phyloP scores from a whole-genome alignment of 2,888 invertebrate species.

The Morpho achilles region DNA sequence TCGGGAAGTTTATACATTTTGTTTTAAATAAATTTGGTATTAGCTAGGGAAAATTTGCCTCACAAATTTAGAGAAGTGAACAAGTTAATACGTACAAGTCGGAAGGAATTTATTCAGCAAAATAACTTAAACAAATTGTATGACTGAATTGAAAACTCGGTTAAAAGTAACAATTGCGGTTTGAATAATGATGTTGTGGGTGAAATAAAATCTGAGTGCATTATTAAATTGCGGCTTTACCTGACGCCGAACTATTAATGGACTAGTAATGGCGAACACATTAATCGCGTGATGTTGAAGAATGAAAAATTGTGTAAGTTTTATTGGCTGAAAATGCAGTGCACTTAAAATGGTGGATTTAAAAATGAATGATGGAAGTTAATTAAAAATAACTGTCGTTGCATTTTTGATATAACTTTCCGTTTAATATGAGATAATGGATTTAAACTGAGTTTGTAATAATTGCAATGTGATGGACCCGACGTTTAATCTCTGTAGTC shows the following conservation, averaged over 20 bases:
- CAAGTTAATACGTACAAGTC: too few species aligned
- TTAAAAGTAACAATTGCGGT: not conserved
- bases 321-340: conserved; percentile 20
- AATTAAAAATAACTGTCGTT: not conserved
- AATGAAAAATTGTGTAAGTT: conserved; percentile 25
- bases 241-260: conserved; percentile 23
- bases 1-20: too few species aligned
- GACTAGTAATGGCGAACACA: conserved; percentile 22
- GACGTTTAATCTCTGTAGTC: too few species aligned
- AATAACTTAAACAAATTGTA: too few species aligned
- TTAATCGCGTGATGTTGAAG: conserved; percentile 25
- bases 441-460: too few species aligned
- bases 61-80: too few species aligned
- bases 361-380: conserved; percentile 10
- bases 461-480: too few species aligned
- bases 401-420: not conserved
- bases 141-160: too few species aligned
- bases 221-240: conserved; percentile 24
- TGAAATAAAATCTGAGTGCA: conserved; percentile 11
- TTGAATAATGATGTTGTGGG: not conserved
- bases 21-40: too few species aligned
- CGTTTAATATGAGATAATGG: too few species aligned
- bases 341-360: conserved; percentile 17
- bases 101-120: too few species aligned
- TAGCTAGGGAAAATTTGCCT: too few species aligned